Base-by-base conservation (phyloP, 1,140 invertebrate genomes). In the Euwallacea fornicatus region DNA sequence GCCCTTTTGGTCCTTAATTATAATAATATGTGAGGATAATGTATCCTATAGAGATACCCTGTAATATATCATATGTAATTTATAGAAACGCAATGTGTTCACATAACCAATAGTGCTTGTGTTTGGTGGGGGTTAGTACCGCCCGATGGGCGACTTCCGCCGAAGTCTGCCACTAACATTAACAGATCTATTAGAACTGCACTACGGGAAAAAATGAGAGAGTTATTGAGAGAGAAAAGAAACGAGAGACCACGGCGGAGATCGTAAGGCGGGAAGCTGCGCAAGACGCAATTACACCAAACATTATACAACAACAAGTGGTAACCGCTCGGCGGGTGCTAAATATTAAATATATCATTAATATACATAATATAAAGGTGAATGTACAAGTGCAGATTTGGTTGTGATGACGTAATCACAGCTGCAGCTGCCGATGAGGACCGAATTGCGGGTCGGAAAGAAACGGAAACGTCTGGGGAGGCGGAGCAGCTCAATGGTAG, bases 401-500 rank as follows among this genome's bases (percentile, higher is more conserved):
- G 71, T 78, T 80, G 79, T 81, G 80, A 80, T 77, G 77, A 78
- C 76, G 47, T 43, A 62, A 80, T 80, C 80, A 81, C 81, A 80
- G 77, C 61, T 69, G 72, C 78, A 77, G 78, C 79, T 79, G 78
- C 79, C 77, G 73, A 75, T 77, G 76, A 74, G 77, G 72, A 69
- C 73, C 74, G 67, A 63, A 70, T 59, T 76, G 21, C 7, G 64
- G 70, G 43, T 50, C 46, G 46, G 46, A 50, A 72, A 75, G 76
- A 76, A 50, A 50, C 13, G 46, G 46, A 50, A 50, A 50, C 13
- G 13, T 50, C 73, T 77, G 69, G 15, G 64, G 66, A 41, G 9
- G 59, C 50, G 8, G n/a, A 56, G 63, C 69, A 71, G 73, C 78
- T 94, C 91, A 95, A 90, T 94, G 93, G 87, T 94, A 94, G 87